These are phyloP conservation scores for Pontoporia blainvillei DNA, from an alignment of 2,113 vertebrate genomes.

Conservation along the genomic window DNA sequence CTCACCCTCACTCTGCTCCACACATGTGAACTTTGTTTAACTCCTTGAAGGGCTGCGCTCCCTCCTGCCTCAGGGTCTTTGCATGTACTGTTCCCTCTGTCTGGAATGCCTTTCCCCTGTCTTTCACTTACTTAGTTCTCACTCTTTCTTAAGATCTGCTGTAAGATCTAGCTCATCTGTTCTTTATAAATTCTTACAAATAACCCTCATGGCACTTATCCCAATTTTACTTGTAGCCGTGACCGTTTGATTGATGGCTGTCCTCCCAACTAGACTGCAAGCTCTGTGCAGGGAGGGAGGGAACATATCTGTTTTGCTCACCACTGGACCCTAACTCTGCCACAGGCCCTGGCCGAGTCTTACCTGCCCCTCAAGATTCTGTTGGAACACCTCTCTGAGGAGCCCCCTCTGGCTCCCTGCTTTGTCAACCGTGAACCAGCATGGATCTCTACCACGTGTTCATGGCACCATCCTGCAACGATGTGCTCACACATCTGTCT, in stretches of 20 bases:
- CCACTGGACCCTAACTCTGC: not conserved
- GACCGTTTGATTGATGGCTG: not conserved
- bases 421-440: not conserved
- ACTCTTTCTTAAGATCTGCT: not conserved
- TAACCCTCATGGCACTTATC: not conserved
- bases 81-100: not conserved
- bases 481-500: not conserved
- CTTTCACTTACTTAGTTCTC: not conserved
- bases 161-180: not conserved
- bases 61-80: not conserved
- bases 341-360: not conserved
- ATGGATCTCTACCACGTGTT: accelerated
- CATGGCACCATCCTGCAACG: accelerated
- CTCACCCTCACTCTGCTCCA: not conserved
- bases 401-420: not conserved
- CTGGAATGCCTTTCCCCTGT: not conserved
- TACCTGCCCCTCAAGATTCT: not conserved
- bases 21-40: not conserved
- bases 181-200: not conserved
- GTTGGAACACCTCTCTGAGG: not conserved
- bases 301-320: not conserved
- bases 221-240: not conserved
- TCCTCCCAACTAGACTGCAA: not conserved
- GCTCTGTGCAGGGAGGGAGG: not conserved
- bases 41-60: not conserved